Conservation (phyloP, 1,140 invertebrate species). For the Drosophila insularis region DNA sequence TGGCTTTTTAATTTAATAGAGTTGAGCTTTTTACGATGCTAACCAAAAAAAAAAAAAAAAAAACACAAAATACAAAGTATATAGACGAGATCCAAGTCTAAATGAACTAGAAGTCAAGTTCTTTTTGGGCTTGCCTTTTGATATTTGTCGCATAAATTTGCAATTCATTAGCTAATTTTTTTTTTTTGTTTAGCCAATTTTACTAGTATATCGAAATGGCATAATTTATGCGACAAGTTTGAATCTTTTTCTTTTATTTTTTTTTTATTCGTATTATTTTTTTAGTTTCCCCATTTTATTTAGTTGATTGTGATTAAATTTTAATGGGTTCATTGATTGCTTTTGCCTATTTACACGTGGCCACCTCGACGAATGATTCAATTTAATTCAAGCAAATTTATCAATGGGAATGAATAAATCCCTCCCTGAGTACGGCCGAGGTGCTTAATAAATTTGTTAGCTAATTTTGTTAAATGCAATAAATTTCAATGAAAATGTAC, state of each 20-base stretch:
- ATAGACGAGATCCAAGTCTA: constrained; percentile 32
- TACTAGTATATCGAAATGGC: constrained; percentile 51
- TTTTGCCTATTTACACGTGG: constrained; percentile 70
- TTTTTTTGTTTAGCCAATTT: constrained; percentile 65
- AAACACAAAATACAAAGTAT: constrained; percentile 18
- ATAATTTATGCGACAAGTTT: constrained; percentile 81
- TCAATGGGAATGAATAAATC: constrained; percentile 46
- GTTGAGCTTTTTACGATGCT: constrained; percentile 63
- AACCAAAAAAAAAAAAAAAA: constrained; percentile 41
- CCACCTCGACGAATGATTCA: constrained; percentile 14
- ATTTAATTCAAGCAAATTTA: constrained; percentile 46
- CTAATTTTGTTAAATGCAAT: constrained; percentile 79
- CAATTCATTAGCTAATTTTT: constrained; percentile 72
- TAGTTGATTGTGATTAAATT: constrained; percentile 77
- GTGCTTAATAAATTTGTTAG: constrained; percentile 80
- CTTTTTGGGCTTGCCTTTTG: constrained; percentile 70
- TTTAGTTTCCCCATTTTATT: constrained; percentile 50
- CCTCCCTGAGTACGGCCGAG: constrained; percentile 26
- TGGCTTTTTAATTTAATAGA: constrained; percentile 74
- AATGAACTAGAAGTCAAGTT: constrained; percentile 81
- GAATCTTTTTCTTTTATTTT: constrained; percentile 13
- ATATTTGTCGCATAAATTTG: constrained; percentile 71
- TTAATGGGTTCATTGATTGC: constrained; percentile 80
- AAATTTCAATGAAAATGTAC: constrained; percentile 78
- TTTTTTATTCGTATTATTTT: neutral